Evolutionary conservation across 2,888 invertebrate species (phyloP), one percentile per base, ranked within the genome.

Genomic region (Allacma fusca): DNA sequence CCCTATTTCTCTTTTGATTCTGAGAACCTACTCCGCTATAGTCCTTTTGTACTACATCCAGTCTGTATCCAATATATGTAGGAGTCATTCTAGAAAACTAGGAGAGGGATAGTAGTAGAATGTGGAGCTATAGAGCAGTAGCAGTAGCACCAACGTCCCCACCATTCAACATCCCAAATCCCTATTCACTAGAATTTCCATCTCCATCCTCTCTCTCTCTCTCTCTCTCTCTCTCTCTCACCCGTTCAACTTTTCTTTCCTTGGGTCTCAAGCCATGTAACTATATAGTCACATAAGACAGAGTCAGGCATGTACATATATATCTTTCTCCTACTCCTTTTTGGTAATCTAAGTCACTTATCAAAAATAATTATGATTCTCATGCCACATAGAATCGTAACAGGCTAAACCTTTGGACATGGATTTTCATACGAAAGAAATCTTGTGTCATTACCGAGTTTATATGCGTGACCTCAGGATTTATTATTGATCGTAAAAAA

Each of bases 161-260:
- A 40, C 70, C 21, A 28, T 28, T 62, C 62, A 28, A 50, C 75
- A 23, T 65, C 76, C 57, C 73, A 72, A 64, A 44, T 44, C 75
- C 78, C 21, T 57, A 64, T 40, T 23, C 75, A 9, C 26, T 28
- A 28, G 28, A 28, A 19, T 65, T 70, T 34, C 64, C 68, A 62
- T 64, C 78, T 26, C 68, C 69, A 16, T 64, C 72, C 23, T 73
- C 77, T 24, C 34, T 43, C 40, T 75, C 80, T 40, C 78, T 77
- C 43, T 78, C 72, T 7, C 65, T 21, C 40, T 77, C 73, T 29
- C 70, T 75, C 34, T 77, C 75, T n/a, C 76, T 79, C 65, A 26
- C 23, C 50, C 16, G 26, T 29, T 28, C 29, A 79, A 77, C n/a
- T 67, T 34, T 34, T 5, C 23, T 24, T 29, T 67, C 5, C 34